These are phyloP conservation scores for Rhopilema esculentum DNA, from an alignment of 30 jellyfish, hydroid and myxozoan genomes.

Conservation along the genomic window DNA sequence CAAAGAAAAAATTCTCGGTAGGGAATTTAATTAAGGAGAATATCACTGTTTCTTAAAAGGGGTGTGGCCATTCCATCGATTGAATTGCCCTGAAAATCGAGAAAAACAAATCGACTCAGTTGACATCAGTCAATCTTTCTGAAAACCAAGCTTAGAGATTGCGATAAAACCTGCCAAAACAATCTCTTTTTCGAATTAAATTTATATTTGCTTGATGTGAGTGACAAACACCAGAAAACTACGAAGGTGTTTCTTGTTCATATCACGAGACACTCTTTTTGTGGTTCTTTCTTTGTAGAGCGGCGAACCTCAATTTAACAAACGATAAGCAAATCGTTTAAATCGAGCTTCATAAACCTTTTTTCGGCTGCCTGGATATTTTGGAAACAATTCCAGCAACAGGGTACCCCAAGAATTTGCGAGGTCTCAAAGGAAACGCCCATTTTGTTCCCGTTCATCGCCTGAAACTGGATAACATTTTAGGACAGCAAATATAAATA, in stretches of 20 bases:
- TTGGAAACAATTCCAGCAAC: background rate
- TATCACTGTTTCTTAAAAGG: background rate
- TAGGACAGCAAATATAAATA: no score
- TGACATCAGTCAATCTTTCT: background rate
- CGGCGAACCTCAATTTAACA: no score
- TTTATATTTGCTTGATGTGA: background rate
- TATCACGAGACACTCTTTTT: background rate
- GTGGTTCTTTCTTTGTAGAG: no score
- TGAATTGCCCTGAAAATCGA: background rate
- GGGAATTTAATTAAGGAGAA: background rate
- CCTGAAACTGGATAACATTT: no score
- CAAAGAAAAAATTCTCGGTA: background rate
- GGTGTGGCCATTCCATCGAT: background rate
- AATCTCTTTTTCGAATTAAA: background rate
- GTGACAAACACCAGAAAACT: background rate
- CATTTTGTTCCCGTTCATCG: no score
- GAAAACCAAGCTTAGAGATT: background rate
- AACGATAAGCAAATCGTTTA: no score
- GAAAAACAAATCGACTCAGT: background rate
- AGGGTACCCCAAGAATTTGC: background rate
- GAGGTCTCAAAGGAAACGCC: constrained; percentile 22
- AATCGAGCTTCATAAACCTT: background rate
- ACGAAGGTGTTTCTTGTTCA: background rate
- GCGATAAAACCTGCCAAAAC: background rate
- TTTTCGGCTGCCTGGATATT: background rate